phyloP scores from a whole-genome alignment of 2,888 invertebrate species.

The Dolichomitus sp. region DNA sequence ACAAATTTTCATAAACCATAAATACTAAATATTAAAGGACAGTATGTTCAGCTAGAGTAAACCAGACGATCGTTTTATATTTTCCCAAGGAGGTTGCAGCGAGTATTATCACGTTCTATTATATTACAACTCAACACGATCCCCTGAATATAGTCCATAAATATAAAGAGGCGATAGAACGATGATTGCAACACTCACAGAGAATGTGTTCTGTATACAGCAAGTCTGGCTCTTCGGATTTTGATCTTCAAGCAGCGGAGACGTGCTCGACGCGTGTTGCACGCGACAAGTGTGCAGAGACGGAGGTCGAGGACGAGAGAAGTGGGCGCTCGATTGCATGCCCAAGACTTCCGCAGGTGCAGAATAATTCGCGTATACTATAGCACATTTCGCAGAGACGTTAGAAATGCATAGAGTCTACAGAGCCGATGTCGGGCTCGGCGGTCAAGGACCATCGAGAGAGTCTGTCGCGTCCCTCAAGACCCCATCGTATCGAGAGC shows the following conservation, averaged over 20 bases:
- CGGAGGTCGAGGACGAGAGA: conserved; percentile 41
- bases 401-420: conserved; percentile 62
- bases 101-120: not conserved
- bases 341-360: conserved; percentile 31
- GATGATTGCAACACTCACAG: not conserved
- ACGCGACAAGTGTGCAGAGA: conserved; percentile 29
- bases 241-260: conserved; percentile 2
- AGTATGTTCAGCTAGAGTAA: too few relatives aligned
- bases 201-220: not conserved
- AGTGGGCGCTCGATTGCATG: conserved; percentile 41
- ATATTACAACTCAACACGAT: conserved; percentile 8
- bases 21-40: too few relatives aligned
- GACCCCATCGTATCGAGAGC: conserved; percentile 7
- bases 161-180: conserved; percentile 26
- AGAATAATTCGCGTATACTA: conserved; percentile 34
- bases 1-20: too few relatives aligned
- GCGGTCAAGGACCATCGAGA: conserved; percentile 55
- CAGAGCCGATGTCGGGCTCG: conserved; percentile 12
- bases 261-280: conserved; percentile 14
- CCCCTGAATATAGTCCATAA: conserved; percentile 2
- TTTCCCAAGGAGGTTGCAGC: not conserved
- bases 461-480: conserved; percentile 16
- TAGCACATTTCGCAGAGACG: conserved; percentile 8
- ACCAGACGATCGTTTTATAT: not conserved
- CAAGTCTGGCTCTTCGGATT: not conserved